These are phyloP conservation scores for Dascyllus trimaculatus DNA, from an alignment of 2,113 vertebrate genomes.

Conservation along the genomic window DNA sequence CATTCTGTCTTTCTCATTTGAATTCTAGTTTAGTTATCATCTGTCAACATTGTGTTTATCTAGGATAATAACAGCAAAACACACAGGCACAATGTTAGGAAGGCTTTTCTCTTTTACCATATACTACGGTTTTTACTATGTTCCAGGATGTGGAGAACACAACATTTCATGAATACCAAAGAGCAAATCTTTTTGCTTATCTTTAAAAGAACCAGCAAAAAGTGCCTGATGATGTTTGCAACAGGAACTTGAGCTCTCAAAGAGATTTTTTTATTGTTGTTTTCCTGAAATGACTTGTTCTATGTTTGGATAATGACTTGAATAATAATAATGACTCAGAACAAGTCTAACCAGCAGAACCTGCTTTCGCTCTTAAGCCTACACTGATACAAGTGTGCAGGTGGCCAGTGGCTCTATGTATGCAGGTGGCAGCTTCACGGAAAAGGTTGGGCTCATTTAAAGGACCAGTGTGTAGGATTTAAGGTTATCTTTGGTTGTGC, in stretches of 20 bases:
- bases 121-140: not conserved
- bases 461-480: no score
- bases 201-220: constrained; percentile 38
- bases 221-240: constrained; percentile 31
- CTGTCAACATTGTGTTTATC: not conserved
- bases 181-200: constrained; percentile 28
- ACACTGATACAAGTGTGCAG: not conserved
- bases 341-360: constrained; percentile 59
- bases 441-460: no score
- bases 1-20: not conserved
- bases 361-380: constrained; percentile 42
- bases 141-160: constrained; percentile 9
- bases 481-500: no score
- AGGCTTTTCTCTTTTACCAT: not conserved
- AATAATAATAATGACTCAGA: constrained; percentile 57
- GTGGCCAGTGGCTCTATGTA: not conserved
- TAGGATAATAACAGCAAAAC: not conserved
- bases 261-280: not conserved
- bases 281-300: constrained; percentile 37
- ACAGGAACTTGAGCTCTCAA: constrained; percentile 5
- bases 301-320: constrained; percentile 67
- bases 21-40: constrained; percentile 12
- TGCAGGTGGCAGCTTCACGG: constrained; percentile 15
- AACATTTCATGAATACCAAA: constrained; percentile 72
- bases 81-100: constrained; percentile 22